Evolutionary conservation across 2,113 vertebrate species (phyloP), one percentile per base, ranked within the genome.

Genomic region (Axis porcinus): DNA sequence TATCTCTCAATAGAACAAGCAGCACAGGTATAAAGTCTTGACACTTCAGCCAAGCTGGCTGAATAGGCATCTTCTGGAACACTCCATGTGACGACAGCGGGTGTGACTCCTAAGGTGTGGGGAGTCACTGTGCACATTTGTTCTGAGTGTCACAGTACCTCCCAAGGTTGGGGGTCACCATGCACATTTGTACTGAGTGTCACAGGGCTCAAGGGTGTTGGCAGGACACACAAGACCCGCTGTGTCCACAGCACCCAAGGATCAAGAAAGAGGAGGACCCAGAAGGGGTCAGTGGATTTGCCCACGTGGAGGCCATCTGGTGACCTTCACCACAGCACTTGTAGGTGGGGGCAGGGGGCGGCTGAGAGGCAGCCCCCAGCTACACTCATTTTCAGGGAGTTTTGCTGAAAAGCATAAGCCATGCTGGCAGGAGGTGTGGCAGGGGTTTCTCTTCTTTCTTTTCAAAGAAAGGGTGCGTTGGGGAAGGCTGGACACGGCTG

Each of bases 401-500:
- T 94, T 85, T 79, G 43, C 58, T 33, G 17, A 28, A 43, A 36
- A 28, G 30, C 5, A 7, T 12, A 70, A 64, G 40, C 57, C n/a
- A 16, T 4, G 40, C n/a, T 3, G 47, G 28, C 47, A 11, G 50
- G 25, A 3, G 10, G 55, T 12, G 12, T 23, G 47, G 58, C 36
- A 30, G 33, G 33, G 45, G 27, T 57, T 70, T 55, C 70, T 57
- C 19, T 52, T 28, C 10, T 57, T 43, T 47, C 10, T 76, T 30
- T 36, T 45, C 43, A 23, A 57, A 86, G 54, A n/a, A 79, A n/a
- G 28, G 43, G 33, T 60, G 36, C 6, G 0, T 7, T 36, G 6
- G 12, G 5, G 52, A 2, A 28, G 76, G 30, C 7, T 45, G 4
- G 40, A 1, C 28, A 2, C 5, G 0, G 1, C 7, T 33, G 36